A percentile compares a stretch with the other conserved stretches of the same genome.
These are phyloP conservation scores for Autographa gamma DNA, from an alignment of 2,888 invertebrate species.

Conservation along the genomic window DNA sequence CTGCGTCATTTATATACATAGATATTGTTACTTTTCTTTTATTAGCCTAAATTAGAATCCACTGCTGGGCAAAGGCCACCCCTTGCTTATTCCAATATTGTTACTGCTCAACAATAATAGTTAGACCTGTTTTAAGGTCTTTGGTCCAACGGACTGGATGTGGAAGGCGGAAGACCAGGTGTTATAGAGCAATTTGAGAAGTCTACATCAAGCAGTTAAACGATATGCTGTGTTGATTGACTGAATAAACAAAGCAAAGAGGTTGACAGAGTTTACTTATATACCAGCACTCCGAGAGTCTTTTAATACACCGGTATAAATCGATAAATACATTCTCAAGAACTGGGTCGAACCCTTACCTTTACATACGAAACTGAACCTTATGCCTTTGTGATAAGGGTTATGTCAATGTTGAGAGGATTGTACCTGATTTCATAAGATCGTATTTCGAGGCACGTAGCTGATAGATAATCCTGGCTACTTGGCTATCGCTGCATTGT, in stretches of 20 bases:
- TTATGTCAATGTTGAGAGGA: background rate
- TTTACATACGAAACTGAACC: background rate
- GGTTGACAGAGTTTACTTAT: background rate
- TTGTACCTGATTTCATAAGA: constrained; percentile 1
- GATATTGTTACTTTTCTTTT: no score
- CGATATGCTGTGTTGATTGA: no score
- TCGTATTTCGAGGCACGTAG: background rate
- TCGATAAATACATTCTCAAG: constrained; percentile 1
- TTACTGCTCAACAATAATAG: no score
- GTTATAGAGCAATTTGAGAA: no score
- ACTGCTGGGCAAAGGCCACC: no score
- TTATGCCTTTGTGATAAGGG: background rate
- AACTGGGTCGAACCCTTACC: background rate
- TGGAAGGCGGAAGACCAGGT: no score
- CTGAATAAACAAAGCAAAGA: background rate
- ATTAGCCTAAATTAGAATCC: no score
- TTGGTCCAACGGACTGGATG: no score
- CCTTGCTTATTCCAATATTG: no score
- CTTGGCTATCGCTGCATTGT: background rate
- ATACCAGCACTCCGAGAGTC: background rate
- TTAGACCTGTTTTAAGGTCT: no score
- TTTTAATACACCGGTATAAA: background rate
- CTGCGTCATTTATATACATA: no score
- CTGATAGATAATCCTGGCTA: background rate
- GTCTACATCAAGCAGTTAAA: no score